These are phyloP conservation scores for Cyrtodaria siliqua DNA, from an alignment of 2,888 invertebrate genomes.

Conservation along the genomic window DNA sequence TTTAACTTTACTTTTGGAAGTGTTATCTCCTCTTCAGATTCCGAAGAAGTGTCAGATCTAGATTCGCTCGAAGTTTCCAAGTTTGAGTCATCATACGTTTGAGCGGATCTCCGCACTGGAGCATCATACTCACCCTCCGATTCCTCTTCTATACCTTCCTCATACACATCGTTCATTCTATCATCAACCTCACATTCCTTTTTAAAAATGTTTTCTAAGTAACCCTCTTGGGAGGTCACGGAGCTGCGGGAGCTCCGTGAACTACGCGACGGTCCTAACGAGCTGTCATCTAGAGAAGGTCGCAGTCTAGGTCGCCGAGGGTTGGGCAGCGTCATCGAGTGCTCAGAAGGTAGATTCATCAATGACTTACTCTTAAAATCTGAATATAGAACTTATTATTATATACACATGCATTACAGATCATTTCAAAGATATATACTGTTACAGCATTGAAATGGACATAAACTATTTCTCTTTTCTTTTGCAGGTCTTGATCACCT, in stretches of 20 bases:
- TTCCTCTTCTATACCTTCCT: slow-evolving; percentile 50
- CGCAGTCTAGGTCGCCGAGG: slow-evolving; percentile 36
- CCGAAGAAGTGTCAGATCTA: slow-evolving; percentile 22
- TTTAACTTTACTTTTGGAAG: slow-evolving; percentile 59
- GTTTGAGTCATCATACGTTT: slow-evolving; percentile 18
- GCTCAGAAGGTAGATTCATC: slow-evolving; percentile 53
- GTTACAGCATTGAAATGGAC: too few species aligned
- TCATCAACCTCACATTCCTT: slow-evolving; percentile 68
- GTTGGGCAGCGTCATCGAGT: slow-evolving; percentile 48
- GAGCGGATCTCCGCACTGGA: slow-evolving; percentile 43
- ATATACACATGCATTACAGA: too few species aligned
- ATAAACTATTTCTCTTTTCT: too few species aligned
- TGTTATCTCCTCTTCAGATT: slow-evolving; percentile 32
- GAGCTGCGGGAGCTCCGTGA: slow-evolving; percentile 45
- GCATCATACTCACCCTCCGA: slow-evolving; percentile 33
- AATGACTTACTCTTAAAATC: slow-evolving; percentile 64
- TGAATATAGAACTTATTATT: slow-evolving; percentile 8
- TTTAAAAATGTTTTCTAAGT: slow-evolving; percentile 67
- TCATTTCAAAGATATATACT: too few species aligned
- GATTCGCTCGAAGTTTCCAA: slow-evolving; percentile 19
- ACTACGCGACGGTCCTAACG: slow-evolving; percentile 15
- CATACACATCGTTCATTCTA: slow-evolving; percentile 54
- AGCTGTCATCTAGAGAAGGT: slow-evolving; percentile 53
- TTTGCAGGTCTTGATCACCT: too few species aligned
- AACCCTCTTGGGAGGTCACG: slow-evolving; percentile 61